Base-by-base conservation (phyloP, 2,888 invertebrate genomes). In the Lampropteryx suffumata region DNA sequence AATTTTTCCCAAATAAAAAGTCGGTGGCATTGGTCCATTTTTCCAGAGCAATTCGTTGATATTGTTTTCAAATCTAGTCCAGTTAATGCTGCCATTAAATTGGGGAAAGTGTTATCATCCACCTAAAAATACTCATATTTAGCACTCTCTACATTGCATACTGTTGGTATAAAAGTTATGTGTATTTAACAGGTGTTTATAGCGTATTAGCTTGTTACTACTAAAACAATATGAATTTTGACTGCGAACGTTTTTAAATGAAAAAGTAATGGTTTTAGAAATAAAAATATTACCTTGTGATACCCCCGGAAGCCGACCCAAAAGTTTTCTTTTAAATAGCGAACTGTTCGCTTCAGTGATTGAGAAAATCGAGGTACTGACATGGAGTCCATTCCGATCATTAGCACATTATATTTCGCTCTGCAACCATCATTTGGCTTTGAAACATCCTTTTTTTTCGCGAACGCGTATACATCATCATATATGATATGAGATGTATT, bases 71-170 rank as follows among this genome's bases (percentile, higher is more conserved):
- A 83, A 10, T 87, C 92, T 57, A 92, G 89, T 0, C 97, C 98
- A 0, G 95, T 94, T 9, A 96, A 85, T 34, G 95, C 91, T 0
- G 97, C 96, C 92, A 97, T 94, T 40, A 98, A 81, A 80, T 98
- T 98, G 0, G 98, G 97, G 71, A 95, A 96, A 0, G 97, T 98
- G 69, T 98, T 98, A 70, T 97, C 97, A 5, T 94, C 96, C 55
- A 96, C 92, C 92, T 96, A 72, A 26, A 76, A 75, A 28, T 43
- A 42, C 27, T 42, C 14, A 32, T 27, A 41, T 17, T 17, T 8
- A n/a, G 13, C 17, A 9, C 9, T 13, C n/a, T n/a, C n/a, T n/a
- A n/a, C n/a, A n/a, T n/a, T n/a, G n/a, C n/a, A n/a, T n/a, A n/a
- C n/a, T n/a, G n/a, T n/a, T n/a, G n/a, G n/a, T n/a, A n/a, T n/a